A percentile compares a stretch with the other conserved stretches of the same genome.
Evolutionary conservation across 2,888 invertebrate species (phyloP).

Genomic region (Drosophila testacea): DNA sequence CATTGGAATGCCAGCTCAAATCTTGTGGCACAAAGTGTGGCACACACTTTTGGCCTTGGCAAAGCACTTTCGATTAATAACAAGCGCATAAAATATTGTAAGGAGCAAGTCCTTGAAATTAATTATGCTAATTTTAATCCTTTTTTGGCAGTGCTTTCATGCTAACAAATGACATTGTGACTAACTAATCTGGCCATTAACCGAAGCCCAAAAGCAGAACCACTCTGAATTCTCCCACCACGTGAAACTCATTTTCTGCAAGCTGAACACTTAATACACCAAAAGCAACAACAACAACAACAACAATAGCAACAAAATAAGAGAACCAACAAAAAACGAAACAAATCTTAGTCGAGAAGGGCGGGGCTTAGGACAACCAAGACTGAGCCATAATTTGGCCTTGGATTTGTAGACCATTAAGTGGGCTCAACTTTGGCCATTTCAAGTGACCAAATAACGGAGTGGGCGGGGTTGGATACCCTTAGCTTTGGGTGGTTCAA

Average conservation of each 20-base stretch:
- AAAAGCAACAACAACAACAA: conserved; percentile 17
- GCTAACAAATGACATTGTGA: conserved; percentile 73
- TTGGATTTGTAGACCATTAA: conserved; percentile 64
- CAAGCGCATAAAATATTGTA: conserved; percentile 35
- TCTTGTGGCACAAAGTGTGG: conserved; percentile 8
- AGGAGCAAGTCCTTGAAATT: conserved; percentile 57
- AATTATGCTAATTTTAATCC: conserved; percentile 75
- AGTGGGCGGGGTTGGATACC: conserved; percentile 1
- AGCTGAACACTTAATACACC: conserved; percentile 58
- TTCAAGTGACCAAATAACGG: conserved; percentile 46
- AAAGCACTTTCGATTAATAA: conserved; percentile 65
- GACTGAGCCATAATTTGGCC: conserved; percentile 61
- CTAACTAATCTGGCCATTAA: conserved; percentile 70
- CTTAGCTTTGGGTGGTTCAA: background rate
- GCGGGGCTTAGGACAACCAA: conserved; percentile 26
- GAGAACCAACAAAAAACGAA: conserved; percentile 23
- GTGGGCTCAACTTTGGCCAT: conserved; percentile 49
- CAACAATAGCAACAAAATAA: conserved; percentile 3
- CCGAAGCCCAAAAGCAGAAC: conserved; percentile 29
- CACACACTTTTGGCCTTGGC: conserved; percentile 4
- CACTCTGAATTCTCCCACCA: conserved; percentile 7
- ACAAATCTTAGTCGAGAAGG: conserved; percentile 34
- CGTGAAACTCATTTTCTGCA: conserved; percentile 47
- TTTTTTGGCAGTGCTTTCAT: conserved; percentile 65
- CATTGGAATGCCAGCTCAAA: conserved; percentile 36